Percentiles rank a stretch among this genome's conserved stretches.
These are phyloP conservation scores for Oryzias celebensis DNA, from an alignment of 2,113 vertebrate species.

Conservation along the genomic window DNA sequence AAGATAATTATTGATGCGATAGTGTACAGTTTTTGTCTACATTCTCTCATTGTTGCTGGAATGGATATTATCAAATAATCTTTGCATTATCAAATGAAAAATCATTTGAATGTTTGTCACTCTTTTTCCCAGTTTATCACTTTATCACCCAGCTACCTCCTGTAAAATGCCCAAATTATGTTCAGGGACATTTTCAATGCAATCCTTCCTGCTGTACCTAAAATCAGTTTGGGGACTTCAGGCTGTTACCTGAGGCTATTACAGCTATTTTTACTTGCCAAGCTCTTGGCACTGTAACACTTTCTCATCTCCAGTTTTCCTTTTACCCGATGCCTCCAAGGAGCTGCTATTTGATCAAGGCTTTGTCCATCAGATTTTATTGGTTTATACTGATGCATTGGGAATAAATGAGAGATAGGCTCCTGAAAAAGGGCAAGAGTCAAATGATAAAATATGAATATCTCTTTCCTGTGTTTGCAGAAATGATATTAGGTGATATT, in stretches of 20 bases:
- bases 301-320: slow-evolving; percentile 52
- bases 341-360: slow-evolving; percentile 68
- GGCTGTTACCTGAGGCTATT: slow-evolving; percentile 64
- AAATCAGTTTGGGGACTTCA: slow-evolving; percentile 68
- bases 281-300: slow-evolving; percentile 57
- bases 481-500: slow-evolving; percentile 63
- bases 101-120: slow-evolving; percentile 34
- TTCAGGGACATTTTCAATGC: slow-evolving; percentile 63
- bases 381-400: slow-evolving; percentile 65
- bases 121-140: slow-evolving; percentile 35
- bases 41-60: too few species aligned
- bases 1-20: too few species aligned
- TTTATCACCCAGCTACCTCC: slow-evolving; percentile 40
- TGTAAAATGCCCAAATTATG: slow-evolving; percentile 60
- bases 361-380: slow-evolving; percentile 68
- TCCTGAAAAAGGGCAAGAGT: slow-evolving; percentile 71
- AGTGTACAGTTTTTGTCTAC: too few species aligned
- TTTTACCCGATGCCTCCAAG: slow-evolving; percentile 29
- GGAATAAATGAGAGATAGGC: slow-evolving; percentile 65
- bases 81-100: background rate
- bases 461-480: slow-evolving; percentile 55
- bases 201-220: slow-evolving; percentile 55
- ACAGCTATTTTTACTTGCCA: slow-evolving; percentile 65
- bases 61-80: too few species aligned
- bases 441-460: slow-evolving; percentile 70